Evolutionary conservation across 2,888 invertebrate genomes (phyloP).

Genomic region (Melipona bicolor): DNA sequence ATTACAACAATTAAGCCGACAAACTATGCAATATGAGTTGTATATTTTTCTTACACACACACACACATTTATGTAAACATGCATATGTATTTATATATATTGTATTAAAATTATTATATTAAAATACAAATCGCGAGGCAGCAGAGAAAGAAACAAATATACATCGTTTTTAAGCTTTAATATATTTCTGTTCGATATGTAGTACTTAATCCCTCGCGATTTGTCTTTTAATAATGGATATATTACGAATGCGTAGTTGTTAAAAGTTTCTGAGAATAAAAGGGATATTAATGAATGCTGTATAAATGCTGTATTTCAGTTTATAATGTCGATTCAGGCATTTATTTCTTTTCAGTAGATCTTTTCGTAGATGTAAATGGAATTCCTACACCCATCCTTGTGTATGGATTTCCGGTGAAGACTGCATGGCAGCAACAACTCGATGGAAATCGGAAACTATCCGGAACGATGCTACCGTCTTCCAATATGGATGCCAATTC

Average conservation of each 20-base stretch:
- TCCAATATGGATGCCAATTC: slow-evolving; percentile 85
- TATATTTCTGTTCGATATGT: too few species aligned
- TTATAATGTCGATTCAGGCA: background rate
- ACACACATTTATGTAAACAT: background rate
- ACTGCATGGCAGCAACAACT: slow-evolving; percentile 89
- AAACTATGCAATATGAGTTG: background rate
- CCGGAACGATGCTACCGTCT: slow-evolving; percentile 84
- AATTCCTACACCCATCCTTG: slow-evolving; percentile 57
- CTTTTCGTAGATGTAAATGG: background rate
- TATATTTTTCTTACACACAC: slow-evolving; percentile 11
- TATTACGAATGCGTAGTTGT: slow-evolving; percentile 22
- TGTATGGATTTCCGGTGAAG: slow-evolving; percentile 60
- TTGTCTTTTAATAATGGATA: slow-evolving; percentile 6
- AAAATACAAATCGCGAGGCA: too few species aligned
- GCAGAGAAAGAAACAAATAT: too few species aligned
- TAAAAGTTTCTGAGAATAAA: slow-evolving; percentile 11
- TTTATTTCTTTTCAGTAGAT: slow-evolving; percentile 33
- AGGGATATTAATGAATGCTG: background rate
- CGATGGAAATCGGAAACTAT: slow-evolving; percentile 88
- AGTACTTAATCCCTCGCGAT: background rate
- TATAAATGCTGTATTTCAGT: background rate
- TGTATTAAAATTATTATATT: background rate
- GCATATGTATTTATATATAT: background rate
- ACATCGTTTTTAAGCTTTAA: too few species aligned
- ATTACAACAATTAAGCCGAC: slow-evolving; percentile 24